Conservation (phyloP, 2,113 vertebrate genomes). For the Uria aalge region DNA sequence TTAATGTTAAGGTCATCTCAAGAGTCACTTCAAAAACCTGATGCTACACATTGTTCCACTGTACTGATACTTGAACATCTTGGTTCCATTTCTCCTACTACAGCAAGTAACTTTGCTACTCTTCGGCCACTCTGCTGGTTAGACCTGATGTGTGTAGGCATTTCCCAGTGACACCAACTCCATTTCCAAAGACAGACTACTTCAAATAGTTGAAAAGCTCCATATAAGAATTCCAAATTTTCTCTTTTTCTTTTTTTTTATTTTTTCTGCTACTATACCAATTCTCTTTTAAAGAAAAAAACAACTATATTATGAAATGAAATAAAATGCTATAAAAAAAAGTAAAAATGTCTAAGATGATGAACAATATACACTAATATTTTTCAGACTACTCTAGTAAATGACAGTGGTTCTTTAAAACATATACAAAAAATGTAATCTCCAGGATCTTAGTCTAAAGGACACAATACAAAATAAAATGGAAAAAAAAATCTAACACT, state of each 20-base stretch:
- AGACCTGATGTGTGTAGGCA: accelerated
- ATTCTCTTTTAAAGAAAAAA: neutral
- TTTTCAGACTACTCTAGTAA: neutral
- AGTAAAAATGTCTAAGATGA: neutral
- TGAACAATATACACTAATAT: neutral
- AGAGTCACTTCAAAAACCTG: neutral
- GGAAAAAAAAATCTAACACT: neutral
- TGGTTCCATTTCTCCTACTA: neutral
- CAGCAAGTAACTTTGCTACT: neutral
- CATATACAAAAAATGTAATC: neutral
- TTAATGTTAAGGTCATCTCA: neutral
- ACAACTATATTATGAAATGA: neutral
- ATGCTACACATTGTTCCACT: accelerated
- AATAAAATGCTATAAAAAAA: neutral
- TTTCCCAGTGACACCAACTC: neutral
- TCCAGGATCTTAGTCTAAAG: neutral
- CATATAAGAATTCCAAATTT: neutral
- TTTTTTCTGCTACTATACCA: neutral
- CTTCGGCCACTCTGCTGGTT: neutral
- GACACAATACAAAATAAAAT: neutral
- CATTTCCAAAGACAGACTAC: neutral
- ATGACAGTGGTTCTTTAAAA: neutral
- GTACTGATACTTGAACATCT: neutral
- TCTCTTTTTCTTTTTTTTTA: neutral
- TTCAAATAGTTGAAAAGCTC: neutral